Base-by-base conservation (phyloP, 1,140 invertebrate genomes). In the Augochlora pura region DNA sequence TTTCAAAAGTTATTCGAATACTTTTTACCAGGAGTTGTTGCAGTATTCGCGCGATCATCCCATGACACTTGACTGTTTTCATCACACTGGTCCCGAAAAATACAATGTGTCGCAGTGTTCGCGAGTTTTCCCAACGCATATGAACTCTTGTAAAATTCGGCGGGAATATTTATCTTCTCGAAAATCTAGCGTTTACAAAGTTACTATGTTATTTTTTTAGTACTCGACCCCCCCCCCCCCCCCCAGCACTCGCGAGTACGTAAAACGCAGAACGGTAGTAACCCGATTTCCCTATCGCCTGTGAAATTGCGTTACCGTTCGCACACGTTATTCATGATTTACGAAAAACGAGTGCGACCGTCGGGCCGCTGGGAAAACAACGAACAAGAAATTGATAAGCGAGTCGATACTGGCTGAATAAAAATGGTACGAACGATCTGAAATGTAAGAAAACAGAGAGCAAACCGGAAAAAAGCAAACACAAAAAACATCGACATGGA, bases 231-330 rank as follows among this genome's bases (percentile, higher is more conserved):
- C 71, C 78, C 59, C 76, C 63, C 4, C 32, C 32, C 32, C 32
- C 32, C 32, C 4, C 32, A 32, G 32, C 32, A 42, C 23, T 27
- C 27, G 77, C 59, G 70, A 75, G 42, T 79, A 66, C 39, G 23
- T 77, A 73, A 84, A 84, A 74, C 46, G 42, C 71, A 25, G 46
- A 49, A 66, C 32, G 38, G 16, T 23, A 27, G 72, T 77, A 81
- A 84, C 78, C 77, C 72, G 82, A 80, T 85, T 74, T 74, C 46
- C 46, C 73, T 70, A 73, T 85, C 74, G 65, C 68, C 63, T 72
- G 63, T 74, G 60, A 84, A 85, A 85, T 84, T 81, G 65, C 46
- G 64, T 80, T 81, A 63, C 49, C 66, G 10, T 16, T 25, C 38
- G 46, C 25, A 14, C 18, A 46, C 65, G 69, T 81, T 84, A 84